Conservation (phyloP, 2,113 vertebrate genomes). For the Glaucidium brasilianum region DNA sequence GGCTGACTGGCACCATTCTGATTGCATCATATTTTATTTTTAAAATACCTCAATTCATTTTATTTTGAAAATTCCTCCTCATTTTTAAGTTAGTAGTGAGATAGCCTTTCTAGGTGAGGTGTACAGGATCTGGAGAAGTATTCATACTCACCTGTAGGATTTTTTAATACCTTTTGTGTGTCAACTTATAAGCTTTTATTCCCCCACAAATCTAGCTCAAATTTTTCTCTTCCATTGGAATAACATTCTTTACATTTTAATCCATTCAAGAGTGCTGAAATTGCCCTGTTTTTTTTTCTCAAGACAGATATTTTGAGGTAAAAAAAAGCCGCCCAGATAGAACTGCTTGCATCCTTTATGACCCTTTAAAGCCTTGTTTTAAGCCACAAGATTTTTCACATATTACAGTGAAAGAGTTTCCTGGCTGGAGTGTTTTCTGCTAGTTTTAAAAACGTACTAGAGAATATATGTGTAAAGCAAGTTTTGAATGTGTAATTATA, state of each 20-base stretch:
- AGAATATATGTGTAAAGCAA: background rate
- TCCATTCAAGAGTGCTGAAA: background rate
- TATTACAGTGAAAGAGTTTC: background rate
- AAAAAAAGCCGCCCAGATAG: background rate
- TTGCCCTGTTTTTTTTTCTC: background rate
- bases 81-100: background rate
- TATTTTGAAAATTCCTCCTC: background rate
- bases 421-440: background rate
- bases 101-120: background rate
- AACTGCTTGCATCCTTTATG: background rate
- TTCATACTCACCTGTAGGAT: background rate
- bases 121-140: background rate
- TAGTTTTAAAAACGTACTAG: background rate
- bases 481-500: background rate
- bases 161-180: background rate
- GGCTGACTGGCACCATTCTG: background rate
- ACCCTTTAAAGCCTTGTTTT: background rate
- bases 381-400: background rate
- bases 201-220: background rate
- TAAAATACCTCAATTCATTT: background rate
- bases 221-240: background rate
- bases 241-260: background rate
- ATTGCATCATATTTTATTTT: background rate
- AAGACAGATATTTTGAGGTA: background rate
- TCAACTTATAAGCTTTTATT: background rate